Evolutionary conservation across 2,113 vertebrate genomes (phyloP), one percentile per base, ranked within the genome.

Genomic region (Saguinus imperator): DNA sequence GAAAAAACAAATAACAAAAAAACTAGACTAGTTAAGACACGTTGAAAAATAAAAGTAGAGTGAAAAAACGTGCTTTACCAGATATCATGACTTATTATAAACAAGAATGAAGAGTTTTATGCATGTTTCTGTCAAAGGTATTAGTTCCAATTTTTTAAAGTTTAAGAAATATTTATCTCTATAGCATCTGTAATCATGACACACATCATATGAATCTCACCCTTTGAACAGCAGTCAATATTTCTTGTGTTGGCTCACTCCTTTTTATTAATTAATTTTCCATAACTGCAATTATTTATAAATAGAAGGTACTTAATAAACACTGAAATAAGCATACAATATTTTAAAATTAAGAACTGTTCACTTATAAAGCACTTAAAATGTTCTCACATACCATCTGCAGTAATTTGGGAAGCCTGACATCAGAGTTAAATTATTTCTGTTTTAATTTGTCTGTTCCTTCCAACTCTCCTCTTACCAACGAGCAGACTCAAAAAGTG

Each of bases 81-180:
- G 43, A 37, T 68, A 50, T 55, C 61, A 52, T 72, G 29, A 80
- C 21, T 82, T 87, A 48, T 50, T 80, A 83, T 18, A 77, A 79
- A 75, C 29, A 94, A 76, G 50, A 92, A 77, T 87, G 84, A 72
- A 83, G 27, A 87, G 45, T 64, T 70, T 91, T 80, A 86, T 55
- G 18, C 57, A 57, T 3, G 16, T 91, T 82, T 91, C 40, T 77
- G 20, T 57, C n/a, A 43, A 45, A 52, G 29, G 23, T 88, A 32
- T 91, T 75, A 64, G 87, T 91, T 87, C 21, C 5, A 82, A 80
- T n/a, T 80, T 88, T 92, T 45, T n/a, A 90, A 84, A 93, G 83
- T 3, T 48, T 57, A 70, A 82, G 37, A 58, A 89, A 57, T 94
- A 82, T 66, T 81, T 57, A 66, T 75, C 37, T 21, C 23, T 80